Percentiles rank a stretch among this genome's conserved stretches.
These are phyloP conservation scores for Megaleporinus macrocephalus DNA, from an alignment of 2,113 vertebrate species.

Conservation along the genomic window DNA sequence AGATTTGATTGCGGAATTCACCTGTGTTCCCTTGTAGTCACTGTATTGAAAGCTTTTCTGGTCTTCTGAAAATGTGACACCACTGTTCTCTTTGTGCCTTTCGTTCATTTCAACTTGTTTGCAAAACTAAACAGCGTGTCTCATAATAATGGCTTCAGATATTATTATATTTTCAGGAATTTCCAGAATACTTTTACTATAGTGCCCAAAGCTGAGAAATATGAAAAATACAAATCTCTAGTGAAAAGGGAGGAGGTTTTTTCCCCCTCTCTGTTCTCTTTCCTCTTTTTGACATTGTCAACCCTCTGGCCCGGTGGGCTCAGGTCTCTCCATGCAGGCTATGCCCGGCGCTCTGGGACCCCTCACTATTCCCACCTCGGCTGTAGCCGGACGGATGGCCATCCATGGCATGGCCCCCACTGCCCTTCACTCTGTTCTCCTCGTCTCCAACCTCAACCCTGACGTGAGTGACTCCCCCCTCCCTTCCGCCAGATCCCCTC, in stretches of 20 bases:
- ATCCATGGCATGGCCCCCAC: slow-evolving; percentile 61
- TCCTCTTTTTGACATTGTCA: neutral
- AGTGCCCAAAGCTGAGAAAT: too few relatives aligned
- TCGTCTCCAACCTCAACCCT: slow-evolving; percentile 87
- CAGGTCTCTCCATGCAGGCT: slow-evolving; percentile 72
- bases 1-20: too few relatives aligned
- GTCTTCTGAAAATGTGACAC: too few relatives aligned
- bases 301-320: neutral
- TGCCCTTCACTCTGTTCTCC: slow-evolving; percentile 78
- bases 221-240: neutral
- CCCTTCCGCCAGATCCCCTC: too few relatives aligned
- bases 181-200: too few relatives aligned
- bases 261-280: neutral
- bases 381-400: slow-evolving; percentile 67
- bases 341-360: slow-evolving; percentile 72
- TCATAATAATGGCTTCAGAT: too few relatives aligned
- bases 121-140: too few relatives aligned
- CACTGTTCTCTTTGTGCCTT: too few relatives aligned
- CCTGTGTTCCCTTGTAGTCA: too few relatives aligned
- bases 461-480: slow-evolving; percentile 76
- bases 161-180: too few relatives aligned
- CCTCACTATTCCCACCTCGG: slow-evolving; percentile 65
- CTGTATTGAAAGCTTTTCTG: too few relatives aligned
- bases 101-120: too few relatives aligned
- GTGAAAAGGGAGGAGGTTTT: neutral